Evolutionary conservation across 1,140 invertebrate species (phyloP), one percentile per base, ranked within the genome.

Genomic region (Maconellicoccus hirsutus): DNA sequence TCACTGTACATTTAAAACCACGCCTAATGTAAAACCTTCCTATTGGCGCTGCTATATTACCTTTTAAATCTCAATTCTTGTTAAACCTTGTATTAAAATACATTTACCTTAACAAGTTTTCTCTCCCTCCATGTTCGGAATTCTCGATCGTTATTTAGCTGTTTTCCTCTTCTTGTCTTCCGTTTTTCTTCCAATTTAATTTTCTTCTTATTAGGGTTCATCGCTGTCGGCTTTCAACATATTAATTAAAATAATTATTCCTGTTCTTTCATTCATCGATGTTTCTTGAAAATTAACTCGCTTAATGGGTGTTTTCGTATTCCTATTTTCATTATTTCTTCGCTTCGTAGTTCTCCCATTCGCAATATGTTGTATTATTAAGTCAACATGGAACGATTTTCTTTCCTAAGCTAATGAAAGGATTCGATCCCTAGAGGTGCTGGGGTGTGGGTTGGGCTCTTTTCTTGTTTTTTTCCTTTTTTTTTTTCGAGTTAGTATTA

Each of bases 91-190:
- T 66, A 66, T 66, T 66, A 66, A 66, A 66, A 66, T 66, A 66
- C 61, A 26, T 66, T 66, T 66, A 66, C 61, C 61, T 66, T 66
- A 66, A 66, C 61, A 66, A 66, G 61, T 66, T 66, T 26, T 66
- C 61, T 66, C 61, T 66, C 25, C 61, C 25, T 23, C 61, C 61
- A 59, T 59, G 29, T 33, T 3, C 42, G 42, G n/a, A 52, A 16
- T 52, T 52, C 42, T 66, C 61, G 21, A 2, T 66, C 22, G 25
- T 26, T 66, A 66, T 66, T 26, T 66, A 4, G 21, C 10, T 25
- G 61, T 59, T 59, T 59, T 59, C 21, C 16, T 59, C 21, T 7
- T 59, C 8, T 25, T 16, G 22, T 66, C 25, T 66, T 25, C 25
- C 8, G 21, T n/a, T 66, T 66, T 66, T 66, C 10, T 26, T 26